Conservation (phyloP, 2,113 vertebrate species). For the Neoarius graeffei region DNA sequence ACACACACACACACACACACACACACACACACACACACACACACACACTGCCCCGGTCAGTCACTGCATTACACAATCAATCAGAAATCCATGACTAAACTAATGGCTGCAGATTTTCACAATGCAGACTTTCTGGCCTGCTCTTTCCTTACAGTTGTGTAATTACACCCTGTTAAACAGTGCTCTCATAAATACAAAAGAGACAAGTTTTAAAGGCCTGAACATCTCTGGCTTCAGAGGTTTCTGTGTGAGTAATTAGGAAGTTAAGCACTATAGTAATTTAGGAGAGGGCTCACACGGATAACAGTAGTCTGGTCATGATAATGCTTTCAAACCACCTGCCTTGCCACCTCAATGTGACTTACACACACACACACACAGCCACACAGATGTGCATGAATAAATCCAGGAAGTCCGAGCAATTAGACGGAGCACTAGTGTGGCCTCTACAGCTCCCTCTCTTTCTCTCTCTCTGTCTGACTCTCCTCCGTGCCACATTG, state of each 20-base stretch:
- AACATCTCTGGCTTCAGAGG: conserved; percentile 6
- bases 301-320: conserved; percentile 45
- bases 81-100: background rate
- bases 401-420: conserved; percentile 52
- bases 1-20: no score
- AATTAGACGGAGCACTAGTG: conserved; percentile 54
- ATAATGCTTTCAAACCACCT: conserved; percentile 52
- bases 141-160: background rate
- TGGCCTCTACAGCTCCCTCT: conserved; percentile 41
- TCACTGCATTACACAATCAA: background rate
- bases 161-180: conserved; percentile 33
- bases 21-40: background rate
- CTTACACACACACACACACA: conserved; percentile 14
- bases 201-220: conserved; percentile 25
- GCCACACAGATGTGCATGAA: conserved; percentile 54
- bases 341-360: conserved; percentile 49
- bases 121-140: background rate
- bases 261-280: conserved; percentile 46
- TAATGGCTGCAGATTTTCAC: background rate
- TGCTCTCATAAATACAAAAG: conserved; percentile 36
- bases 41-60: background rate
- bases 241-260: conserved; percentile 38
- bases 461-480: conserved; percentile 28
- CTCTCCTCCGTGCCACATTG: conserved; percentile 61
- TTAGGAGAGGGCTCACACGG: conserved; percentile 43